Evolutionary conservation across 2,888 invertebrate genomes (phyloP).

Genomic region (Stenichneumon culpator): DNA sequence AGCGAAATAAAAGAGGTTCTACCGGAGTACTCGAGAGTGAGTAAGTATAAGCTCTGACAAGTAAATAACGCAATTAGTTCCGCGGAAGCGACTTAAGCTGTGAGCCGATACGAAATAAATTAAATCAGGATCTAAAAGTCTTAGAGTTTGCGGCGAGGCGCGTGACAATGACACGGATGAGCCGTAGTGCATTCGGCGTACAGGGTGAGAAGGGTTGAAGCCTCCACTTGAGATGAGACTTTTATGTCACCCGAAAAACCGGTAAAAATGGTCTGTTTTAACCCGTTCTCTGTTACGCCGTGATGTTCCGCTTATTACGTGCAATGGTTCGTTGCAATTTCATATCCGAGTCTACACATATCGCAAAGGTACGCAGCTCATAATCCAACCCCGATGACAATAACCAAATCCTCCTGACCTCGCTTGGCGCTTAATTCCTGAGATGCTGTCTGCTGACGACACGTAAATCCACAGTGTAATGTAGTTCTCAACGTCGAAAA

Average conservation of each 20-base stretch:
- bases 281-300: no score
- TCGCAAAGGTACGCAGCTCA: conserved; percentile 19
- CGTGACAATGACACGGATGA: neutral
- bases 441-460: conserved; percentile 36
- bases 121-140: conserved; percentile 70
- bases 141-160: conserved; percentile 43
- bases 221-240: neutral
- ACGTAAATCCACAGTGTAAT: conserved; percentile 34
- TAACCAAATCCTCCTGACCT: conserved; percentile 38
- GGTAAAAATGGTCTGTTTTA: no score
- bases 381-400: conserved; percentile 51
- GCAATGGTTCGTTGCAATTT: conserved; percentile 16
- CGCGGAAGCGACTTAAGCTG: conserved; percentile 67
- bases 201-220: neutral
- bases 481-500: neutral
- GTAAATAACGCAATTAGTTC: conserved; percentile 70
- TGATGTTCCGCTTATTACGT: neutral
- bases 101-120: conserved; percentile 67
- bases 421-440: neutral
- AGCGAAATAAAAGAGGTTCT: conserved; percentile 35
- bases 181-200: neutral
- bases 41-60: conserved; percentile 58
- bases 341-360: conserved; percentile 9
- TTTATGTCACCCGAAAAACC: no score
- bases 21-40: conserved; percentile 39